These are phyloP conservation scores for Gracilinanus agilis DNA, from an alignment of 2,113 vertebrate genomes.

Conservation along the genomic window DNA sequence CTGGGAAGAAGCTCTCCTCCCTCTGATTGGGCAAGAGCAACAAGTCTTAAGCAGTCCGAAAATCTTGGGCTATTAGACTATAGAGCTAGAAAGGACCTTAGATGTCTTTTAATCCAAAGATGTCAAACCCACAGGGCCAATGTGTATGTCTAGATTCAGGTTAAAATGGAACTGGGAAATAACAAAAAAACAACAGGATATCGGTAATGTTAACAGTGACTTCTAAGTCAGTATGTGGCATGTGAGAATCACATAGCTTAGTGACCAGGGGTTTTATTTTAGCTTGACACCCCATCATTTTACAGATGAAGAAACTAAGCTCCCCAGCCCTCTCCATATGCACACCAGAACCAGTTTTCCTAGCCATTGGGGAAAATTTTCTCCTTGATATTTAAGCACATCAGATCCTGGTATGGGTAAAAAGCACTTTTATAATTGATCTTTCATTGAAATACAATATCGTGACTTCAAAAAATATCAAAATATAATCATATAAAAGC, in stretches of 20 bases:
- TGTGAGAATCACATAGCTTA: background rate
- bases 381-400: background rate
- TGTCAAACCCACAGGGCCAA: background rate
- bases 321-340: background rate
- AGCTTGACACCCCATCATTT: background rate
- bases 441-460: background rate
- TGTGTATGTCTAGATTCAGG: background rate
- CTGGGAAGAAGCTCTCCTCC: background rate
- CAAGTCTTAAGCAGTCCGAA: background rate
- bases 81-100: background rate
- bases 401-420: background rate
- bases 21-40: background rate
- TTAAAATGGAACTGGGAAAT: background rate
- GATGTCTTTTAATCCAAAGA: background rate
- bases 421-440: background rate
- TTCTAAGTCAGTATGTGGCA: background rate
- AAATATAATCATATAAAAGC: no score
- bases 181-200: background rate
- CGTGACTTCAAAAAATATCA: background rate
- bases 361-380: background rate
- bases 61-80: background rate
- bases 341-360: background rate
- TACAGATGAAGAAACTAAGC: background rate
- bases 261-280: background rate
- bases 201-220: background rate